Base-by-base conservation (phyloP, 2,797 vertebrate genomes). In the Phrynocephalus vlangalii region DNA sequence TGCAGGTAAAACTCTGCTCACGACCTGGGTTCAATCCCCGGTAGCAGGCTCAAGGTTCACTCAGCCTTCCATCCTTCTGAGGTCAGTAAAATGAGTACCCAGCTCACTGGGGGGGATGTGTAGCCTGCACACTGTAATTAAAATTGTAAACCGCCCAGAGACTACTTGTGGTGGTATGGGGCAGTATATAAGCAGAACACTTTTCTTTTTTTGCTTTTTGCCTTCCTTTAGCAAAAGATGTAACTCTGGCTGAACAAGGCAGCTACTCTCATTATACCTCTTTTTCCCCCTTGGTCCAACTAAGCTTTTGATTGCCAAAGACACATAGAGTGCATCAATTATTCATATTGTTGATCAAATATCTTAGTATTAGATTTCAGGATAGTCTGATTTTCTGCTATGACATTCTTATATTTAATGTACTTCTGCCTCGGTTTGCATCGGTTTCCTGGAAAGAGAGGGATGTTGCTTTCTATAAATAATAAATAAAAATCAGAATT, bases 401-500 rank as follows among this genome's bases (percentile, higher is more conserved):
- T 52, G 9, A 1, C 44, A 82, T 76, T 76, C 5, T 83, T 87
- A 68, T 87, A 71, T 72, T 26, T 79, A 38, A 79, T 66, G 28
- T 50, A 7, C 56, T 72, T 66, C 28, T 63, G 16, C 52, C 38
- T 79, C 7, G 63, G 26, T 15, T 66, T 84, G 13, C 5, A 13
- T 15, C 28, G 26, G 30, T 84, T 60, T 78, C 78, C 68, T 30
- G 77, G 30, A 33, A 66, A 56, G 26, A 67, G 44, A n/a, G 22
- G 68, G 80, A 84, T 79, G 68, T 70, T 28, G 72, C 33, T 88
- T 71, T 88, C n/a, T 72, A 71, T 52, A 83, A 72, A 83, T 44
- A 88, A 66, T 18, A 88, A 71, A 79, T 82, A 30, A 3, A 75
- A 82, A 87, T 66, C 86, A 87, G 67, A 82, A 67, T 50, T 82